These are phyloP conservation scores for Phanerotoma sp. DNA, from an alignment of 2,888 invertebrate species.

Conservation along the genomic window DNA sequence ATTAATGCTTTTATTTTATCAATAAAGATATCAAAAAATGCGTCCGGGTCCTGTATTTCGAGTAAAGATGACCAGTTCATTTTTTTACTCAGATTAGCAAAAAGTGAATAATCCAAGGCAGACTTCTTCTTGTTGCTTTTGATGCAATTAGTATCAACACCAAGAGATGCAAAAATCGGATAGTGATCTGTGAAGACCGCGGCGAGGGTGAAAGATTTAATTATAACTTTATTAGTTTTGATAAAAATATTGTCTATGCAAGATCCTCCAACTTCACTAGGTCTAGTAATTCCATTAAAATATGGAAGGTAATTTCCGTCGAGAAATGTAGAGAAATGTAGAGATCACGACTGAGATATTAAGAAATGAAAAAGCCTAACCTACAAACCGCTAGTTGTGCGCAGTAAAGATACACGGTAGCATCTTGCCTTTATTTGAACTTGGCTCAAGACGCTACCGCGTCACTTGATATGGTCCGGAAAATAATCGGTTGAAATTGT, in stretches of 20 bases:
- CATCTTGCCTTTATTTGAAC: too few species aligned
- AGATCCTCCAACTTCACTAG: constrained; percentile 8
- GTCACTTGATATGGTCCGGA: too few species aligned
- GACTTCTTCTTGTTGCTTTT: background rate
- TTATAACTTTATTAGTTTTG: constrained; percentile 10
- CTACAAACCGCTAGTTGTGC: too few species aligned
- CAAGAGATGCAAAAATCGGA: constrained; percentile 10
- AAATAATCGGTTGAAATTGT: too few species aligned
- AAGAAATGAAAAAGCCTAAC: too few species aligned
- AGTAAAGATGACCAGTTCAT: background rate
- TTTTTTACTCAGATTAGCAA: background rate
- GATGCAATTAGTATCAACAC: background rate
- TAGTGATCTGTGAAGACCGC: constrained; percentile 23
- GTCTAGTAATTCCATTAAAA: constrained; percentile 18
- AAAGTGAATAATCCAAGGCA: background rate
- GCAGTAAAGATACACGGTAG: too few species aligned
- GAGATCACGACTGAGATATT: too few species aligned
- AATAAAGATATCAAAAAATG: constrained; percentile 1
- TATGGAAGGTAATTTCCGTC: constrained; percentile 11
- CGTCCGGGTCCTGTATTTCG: background rate
- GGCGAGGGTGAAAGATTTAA: background rate
- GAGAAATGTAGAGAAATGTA: constrained; percentile 17
- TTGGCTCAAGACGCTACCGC: too few species aligned
- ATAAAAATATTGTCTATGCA: constrained; percentile 26
- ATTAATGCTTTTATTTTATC: background rate